A percentile compares a stretch with the other conserved stretches of the same genome.
Conservation (phyloP, 1,140 invertebrate species). For the Diachasma alloeum region DNA sequence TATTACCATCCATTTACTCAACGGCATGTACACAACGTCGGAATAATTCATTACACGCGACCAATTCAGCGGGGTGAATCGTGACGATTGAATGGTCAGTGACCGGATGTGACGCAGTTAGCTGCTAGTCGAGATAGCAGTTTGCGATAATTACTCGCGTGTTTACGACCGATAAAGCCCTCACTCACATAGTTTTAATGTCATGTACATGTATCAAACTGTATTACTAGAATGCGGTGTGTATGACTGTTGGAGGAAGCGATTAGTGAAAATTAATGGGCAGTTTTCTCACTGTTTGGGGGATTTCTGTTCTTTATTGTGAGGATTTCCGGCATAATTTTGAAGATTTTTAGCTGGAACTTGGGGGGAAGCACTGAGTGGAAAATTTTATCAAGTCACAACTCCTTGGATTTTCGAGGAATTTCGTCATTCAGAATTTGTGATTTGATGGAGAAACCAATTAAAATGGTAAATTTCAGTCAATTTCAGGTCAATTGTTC, state of each 20-base stretch:
- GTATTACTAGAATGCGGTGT: background rate
- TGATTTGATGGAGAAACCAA: too few species aligned
- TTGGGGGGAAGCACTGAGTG: too few species aligned
- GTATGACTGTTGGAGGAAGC: background rate
- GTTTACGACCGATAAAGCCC: slow-evolving; percentile 52
- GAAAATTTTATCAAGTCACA: too few species aligned
- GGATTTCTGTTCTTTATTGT: too few species aligned
- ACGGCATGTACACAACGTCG: background rate
- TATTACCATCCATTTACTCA: slow-evolving; percentile 1
- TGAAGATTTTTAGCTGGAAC: too few species aligned
- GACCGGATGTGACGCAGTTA: slow-evolving; percentile 54
- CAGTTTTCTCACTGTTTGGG: background rate
- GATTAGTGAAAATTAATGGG: background rate
- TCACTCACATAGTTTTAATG: background rate
- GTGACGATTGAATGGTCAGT: slow-evolving; percentile 59
- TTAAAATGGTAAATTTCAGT: too few species aligned
- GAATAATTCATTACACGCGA: slow-evolving; percentile 13
- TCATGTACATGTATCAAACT: background rate
- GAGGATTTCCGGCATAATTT: too few species aligned
- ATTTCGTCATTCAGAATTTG: too few species aligned
- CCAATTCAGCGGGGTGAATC: slow-evolving; percentile 30
- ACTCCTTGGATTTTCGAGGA: too few species aligned
- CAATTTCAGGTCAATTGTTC: too few species aligned
- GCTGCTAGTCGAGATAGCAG: slow-evolving; percentile 45
- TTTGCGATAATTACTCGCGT: slow-evolving; percentile 51